Conservation (phyloP, 2,113 vertebrate genomes). For the Danionella cerebrum region DNA sequence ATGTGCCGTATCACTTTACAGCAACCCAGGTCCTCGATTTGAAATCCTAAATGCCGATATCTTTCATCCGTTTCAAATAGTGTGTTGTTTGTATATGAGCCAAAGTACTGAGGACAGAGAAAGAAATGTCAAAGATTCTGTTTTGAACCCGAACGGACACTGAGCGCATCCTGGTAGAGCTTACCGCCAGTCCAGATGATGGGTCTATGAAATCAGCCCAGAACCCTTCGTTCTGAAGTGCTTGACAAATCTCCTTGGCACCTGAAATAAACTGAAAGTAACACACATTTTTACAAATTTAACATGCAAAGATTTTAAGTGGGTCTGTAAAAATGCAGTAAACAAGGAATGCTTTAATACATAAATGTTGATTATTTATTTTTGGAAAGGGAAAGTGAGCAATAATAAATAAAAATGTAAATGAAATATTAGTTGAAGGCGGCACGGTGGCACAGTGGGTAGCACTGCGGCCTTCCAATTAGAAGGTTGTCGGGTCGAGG, state of each 20-base stretch:
- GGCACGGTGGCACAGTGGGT: too few species aligned
- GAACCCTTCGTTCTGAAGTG: conserved; percentile 78
- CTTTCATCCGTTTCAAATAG: conserved; percentile 91
- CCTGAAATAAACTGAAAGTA: conserved; percentile 77
- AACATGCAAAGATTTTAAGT: too few species aligned
- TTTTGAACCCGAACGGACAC: not conserved
- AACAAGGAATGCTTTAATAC: too few species aligned
- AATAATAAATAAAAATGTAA: too few species aligned
- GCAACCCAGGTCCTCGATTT: conserved; percentile 89
- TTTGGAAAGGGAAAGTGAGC: too few species aligned
- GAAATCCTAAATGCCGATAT: conserved; percentile 82
- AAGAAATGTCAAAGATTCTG: not conserved
- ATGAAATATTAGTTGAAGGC: too few species aligned
- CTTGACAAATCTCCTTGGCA: conserved; percentile 87
- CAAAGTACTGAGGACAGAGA: conserved; percentile 74
- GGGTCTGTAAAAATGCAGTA: too few species aligned
- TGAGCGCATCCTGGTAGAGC: conserved; percentile 19
- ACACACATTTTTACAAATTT: not conserved
- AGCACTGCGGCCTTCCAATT: too few species aligned
- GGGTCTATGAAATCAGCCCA: conserved; percentile 98
- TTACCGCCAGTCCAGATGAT: conserved; percentile 85
- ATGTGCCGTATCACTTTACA: conserved; percentile 87
- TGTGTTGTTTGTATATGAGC: conserved; percentile 84
- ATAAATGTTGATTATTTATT: too few species aligned
- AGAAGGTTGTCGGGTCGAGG: too few species aligned